Evolutionary conservation across 2,113 vertebrate species (phyloP).

Genomic region (Podarcis cretensis): DNA sequence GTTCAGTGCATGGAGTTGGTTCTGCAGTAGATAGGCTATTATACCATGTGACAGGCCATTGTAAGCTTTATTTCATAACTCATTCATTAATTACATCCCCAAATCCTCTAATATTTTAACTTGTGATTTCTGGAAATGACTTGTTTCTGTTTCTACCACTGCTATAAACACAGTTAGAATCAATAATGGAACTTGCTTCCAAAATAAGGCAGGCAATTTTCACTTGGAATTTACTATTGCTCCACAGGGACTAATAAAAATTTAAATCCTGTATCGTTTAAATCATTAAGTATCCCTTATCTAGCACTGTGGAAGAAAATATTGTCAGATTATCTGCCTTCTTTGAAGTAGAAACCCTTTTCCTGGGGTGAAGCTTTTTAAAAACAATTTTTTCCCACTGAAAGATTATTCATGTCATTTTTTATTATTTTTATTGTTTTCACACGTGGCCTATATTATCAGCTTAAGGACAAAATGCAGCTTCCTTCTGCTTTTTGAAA

Average conservation of each 20-base stretch:
- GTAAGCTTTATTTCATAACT: background rate
- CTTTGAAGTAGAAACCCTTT: conserved; percentile 66
- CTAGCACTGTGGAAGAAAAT: conserved; percentile 54
- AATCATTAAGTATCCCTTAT: conserved; percentile 65
- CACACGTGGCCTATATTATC: conserved; percentile 67
- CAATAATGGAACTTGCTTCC: conserved; percentile 21
- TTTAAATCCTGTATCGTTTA: conserved; percentile 51
- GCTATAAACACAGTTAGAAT: conserved; percentile 11
- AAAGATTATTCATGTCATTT: conserved; percentile 53
- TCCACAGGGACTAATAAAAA: conserved; percentile 60
- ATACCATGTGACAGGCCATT: background rate
- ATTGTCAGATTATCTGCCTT: conserved; percentile 58
- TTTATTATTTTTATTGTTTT: conserved; percentile 69
- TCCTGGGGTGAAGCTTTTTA: conserved; percentile 56
- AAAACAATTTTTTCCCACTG: background rate
- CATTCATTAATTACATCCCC: conserved; percentile 1
- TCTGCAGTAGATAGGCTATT: background rate
- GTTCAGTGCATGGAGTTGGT: background rate
- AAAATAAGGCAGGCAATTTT: conserved; percentile 32
- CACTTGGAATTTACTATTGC: conserved; percentile 38
- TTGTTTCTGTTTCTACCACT: conserved; percentile 25
- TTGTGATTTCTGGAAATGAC: conserved; percentile 25
- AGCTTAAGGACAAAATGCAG: conserved; percentile 57
- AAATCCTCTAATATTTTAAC: conserved; percentile 5
- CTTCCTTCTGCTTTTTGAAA: conserved; percentile 60